phyloP scores from a whole-genome alignment of 2,113 vertebrate genomes.

The Clinocottus analis region DNA sequence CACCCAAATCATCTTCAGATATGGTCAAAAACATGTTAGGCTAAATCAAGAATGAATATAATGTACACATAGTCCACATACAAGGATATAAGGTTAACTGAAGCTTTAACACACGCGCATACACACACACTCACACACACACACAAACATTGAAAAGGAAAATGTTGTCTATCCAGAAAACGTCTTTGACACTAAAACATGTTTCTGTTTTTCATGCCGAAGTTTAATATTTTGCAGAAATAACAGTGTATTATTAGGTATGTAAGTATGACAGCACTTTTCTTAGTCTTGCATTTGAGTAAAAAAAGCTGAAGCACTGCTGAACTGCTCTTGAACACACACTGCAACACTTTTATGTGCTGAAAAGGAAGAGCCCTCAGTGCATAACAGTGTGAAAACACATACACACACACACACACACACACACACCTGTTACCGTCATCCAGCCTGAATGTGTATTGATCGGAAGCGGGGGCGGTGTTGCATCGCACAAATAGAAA shows the following conservation, averaged over 20 bases:
- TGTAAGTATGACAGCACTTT: background rate
- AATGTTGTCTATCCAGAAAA: no score
- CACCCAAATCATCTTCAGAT: no score
- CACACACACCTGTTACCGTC: slow-evolving; percentile 47
- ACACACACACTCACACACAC: no score
- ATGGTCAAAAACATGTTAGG: no score
- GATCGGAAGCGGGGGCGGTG: slow-evolving; percentile 52
- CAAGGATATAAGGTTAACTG: no score
- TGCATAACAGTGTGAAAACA: slow-evolving; percentile 28
- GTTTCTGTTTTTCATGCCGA: background rate
- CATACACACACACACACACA: slow-evolving; percentile 45
- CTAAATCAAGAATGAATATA: no score
- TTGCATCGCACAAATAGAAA: slow-evolving; percentile 58
- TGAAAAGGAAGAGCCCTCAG: slow-evolving; percentile 18
- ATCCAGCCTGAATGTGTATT: slow-evolving; percentile 59
- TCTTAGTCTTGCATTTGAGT: background rate
- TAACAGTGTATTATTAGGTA: background rate
- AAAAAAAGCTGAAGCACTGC: background rate
- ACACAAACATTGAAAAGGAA: no score
- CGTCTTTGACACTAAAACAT: background rate
- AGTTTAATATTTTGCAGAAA: background rate
- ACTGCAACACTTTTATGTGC: background rate
- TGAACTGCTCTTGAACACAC: slow-evolving; percentile 1
- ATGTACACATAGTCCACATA: no score
- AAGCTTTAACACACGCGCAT: no score